These are phyloP conservation scores for Trachelus stipa DNA, from an alignment of 2,888 invertebrate species.

Conservation along the genomic window DNA sequence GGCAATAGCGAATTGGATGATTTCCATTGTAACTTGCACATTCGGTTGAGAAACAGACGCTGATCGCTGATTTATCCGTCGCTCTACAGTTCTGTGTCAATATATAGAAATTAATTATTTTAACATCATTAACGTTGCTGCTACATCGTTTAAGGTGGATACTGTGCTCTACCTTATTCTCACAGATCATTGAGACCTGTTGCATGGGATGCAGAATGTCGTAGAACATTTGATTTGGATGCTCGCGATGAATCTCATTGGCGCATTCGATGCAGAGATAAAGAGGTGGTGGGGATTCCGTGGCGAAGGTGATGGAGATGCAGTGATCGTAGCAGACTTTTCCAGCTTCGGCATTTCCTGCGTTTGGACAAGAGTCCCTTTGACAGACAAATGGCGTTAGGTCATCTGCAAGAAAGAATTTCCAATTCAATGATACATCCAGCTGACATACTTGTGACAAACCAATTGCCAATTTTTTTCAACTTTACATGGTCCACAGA, in stretches of 20 bases:
- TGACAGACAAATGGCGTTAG: slow-evolving; percentile 88
- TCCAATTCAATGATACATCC: not conserved
- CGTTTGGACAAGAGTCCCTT: slow-evolving; percentile 90
- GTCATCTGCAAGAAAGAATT: slow-evolving; percentile 70
- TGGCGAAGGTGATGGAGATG: slow-evolving; percentile 87
- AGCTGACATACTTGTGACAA: not conserved
- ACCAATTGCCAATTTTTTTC: not conserved
- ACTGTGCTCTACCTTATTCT: slow-evolving; percentile 80
- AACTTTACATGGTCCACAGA: not conserved
- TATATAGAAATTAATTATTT: not conserved
- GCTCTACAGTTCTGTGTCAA: slow-evolving; percentile 86
- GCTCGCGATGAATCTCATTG: slow-evolving; percentile 89
- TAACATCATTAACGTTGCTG: not conserved
- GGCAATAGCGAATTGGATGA: slow-evolving; percentile 94
- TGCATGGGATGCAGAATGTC: slow-evolving; percentile 94
- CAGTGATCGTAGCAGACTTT: slow-evolving; percentile 96
- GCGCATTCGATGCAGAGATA: slow-evolving; percentile 97
- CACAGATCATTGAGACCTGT: slow-evolving; percentile 94
- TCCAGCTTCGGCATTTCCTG: slow-evolving; percentile 86
- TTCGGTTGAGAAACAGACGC: slow-evolving; percentile 96
- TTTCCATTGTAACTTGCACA: slow-evolving; percentile 97
- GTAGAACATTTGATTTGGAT: slow-evolving; percentile 86
- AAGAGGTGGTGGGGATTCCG: slow-evolving; percentile 91
- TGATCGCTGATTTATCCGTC: slow-evolving; percentile 90
- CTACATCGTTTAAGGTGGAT: not conserved